phyloP scores from a whole-genome alignment of 2,113 vertebrate species.

The Corydoras sp. region DNA sequence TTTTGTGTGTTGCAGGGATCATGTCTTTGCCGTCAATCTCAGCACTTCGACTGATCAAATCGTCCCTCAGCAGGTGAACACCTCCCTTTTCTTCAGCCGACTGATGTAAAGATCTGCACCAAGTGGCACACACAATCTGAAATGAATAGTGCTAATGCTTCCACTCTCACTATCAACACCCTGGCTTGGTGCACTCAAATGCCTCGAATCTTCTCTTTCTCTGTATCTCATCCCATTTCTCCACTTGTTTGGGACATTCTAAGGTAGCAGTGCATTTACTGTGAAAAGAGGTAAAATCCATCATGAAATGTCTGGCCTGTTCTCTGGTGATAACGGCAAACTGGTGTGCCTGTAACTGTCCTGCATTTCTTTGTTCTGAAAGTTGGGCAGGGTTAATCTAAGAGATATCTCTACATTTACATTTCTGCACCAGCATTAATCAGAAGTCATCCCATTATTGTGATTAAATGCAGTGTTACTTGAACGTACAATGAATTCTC shows the following conservation, averaged over 20 bases:
- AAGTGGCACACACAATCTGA: slow-evolving; percentile 17
- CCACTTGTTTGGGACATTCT: slow-evolving; percentile 30
- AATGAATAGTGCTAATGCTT: slow-evolving; percentile 31
- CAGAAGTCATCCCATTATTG: slow-evolving; percentile 15
- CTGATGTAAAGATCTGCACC: slow-evolving; percentile 2
- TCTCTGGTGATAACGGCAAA: slow-evolving; percentile 12
- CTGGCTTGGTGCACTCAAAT: slow-evolving; percentile 16
- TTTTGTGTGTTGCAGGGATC: slow-evolving; percentile 69
- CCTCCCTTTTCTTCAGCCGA: background rate
- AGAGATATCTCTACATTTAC: background rate
- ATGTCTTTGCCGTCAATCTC: slow-evolving; percentile 84
- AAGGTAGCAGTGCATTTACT: slow-evolving; percentile 24
- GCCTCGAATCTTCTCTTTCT: slow-evolving; percentile 15
- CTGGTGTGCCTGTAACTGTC: background rate
- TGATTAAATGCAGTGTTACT: background rate
- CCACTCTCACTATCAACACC: slow-evolving; percentile 15
- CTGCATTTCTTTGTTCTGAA: background rate
- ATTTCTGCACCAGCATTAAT: background rate
- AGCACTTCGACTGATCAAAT: slow-evolving; percentile 68
- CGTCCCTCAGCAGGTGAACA: slow-evolving; percentile 74
- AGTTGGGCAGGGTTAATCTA: background rate
- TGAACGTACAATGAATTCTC: slow-evolving; percentile 13
- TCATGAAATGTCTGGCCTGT: background rate
- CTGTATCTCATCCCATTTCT: slow-evolving; percentile 28
- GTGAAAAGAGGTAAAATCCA: slow-evolving; percentile 22